These are phyloP conservation scores for Callithrix jacchus DNA, from an alignment of 2,113 vertebrate species.

Conservation along the genomic window DNA sequence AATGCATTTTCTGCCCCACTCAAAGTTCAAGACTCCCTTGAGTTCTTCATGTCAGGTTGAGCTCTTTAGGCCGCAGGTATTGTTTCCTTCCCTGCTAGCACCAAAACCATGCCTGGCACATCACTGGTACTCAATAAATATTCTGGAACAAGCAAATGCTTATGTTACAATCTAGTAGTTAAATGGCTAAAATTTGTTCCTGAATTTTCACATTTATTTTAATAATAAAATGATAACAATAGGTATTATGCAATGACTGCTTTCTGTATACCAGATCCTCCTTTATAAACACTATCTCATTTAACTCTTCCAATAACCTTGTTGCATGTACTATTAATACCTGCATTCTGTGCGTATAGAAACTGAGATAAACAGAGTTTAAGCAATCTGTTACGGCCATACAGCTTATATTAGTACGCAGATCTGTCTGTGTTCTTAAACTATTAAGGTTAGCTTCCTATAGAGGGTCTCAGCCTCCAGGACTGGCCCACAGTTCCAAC, in stretches of 20 bases:
- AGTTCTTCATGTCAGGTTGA: not conserved
- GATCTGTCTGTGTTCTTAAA: not conserved
- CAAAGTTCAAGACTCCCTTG: not conserved
- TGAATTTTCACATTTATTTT: not conserved
- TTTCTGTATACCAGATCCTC: not conserved
- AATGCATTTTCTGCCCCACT: not conserved
- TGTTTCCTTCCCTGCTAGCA: not conserved
- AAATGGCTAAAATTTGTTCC: not conserved
- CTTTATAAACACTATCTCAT: not conserved
- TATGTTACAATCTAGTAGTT: not conserved
- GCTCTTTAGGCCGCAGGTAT: not conserved
- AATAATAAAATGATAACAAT: not conserved
- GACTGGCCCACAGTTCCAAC: not conserved
- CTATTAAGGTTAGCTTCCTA: not conserved
- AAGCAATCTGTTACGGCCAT: not conserved
- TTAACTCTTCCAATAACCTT: not conserved
- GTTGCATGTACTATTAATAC: not conserved
- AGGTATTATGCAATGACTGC: not conserved
- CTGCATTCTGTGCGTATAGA: not conserved
- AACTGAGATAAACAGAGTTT: not conserved
- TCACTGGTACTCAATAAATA: not conserved
- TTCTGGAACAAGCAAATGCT: not conserved
- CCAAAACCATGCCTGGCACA: not conserved
- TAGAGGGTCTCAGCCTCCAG: not conserved
- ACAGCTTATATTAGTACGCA: not conserved